Evolutionary conservation across 2,888 invertebrate genomes (phyloP).

Genomic region (Andricus quercusramuli): DNA sequence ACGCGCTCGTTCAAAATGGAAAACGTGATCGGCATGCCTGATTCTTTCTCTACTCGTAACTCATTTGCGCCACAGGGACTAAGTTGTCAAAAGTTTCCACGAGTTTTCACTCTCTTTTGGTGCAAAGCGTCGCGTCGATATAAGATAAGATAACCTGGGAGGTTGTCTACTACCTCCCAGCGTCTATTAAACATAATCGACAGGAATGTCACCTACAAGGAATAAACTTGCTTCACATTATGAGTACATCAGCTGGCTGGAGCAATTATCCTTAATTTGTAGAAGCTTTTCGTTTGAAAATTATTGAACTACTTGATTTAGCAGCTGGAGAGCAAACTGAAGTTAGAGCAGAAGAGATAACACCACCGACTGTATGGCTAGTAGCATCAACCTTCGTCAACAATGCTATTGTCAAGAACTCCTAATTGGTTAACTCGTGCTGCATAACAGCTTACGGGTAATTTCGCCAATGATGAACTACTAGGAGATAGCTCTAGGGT

Average conservation of each 20-base stretch:
- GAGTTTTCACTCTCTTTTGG: slow-evolving; percentile 31
- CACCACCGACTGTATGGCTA: background rate
- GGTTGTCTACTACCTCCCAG: background rate
- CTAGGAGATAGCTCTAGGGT: slow-evolving; percentile 28
- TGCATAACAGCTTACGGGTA: slow-evolving; percentile 24
- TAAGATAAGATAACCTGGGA: background rate
- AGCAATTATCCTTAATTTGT: background rate
- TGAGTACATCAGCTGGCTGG: background rate
- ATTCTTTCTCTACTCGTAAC: background rate
- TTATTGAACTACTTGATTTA: background rate
- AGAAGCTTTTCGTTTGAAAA: background rate
- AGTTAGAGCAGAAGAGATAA: background rate
- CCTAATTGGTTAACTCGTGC: slow-evolving; percentile 9
- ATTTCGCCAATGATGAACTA: slow-evolving; percentile 26
- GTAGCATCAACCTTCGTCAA: background rate
- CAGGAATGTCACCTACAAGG: background rate
- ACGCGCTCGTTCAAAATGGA: slow-evolving; percentile 40
- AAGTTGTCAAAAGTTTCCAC: slow-evolving; percentile 31
- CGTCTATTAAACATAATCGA: slow-evolving; percentile 3
- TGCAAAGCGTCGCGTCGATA: slow-evolving; percentile 9
- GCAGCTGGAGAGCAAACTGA: background rate
- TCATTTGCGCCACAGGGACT: slow-evolving; percentile 39
- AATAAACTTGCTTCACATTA: background rate
- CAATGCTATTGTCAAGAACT: slow-evolving; percentile 30
- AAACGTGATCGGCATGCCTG: slow-evolving; percentile 37